phyloP scores from a whole-genome alignment of 2,888 invertebrate genomes.

The Mycalesis mineus region DNA sequence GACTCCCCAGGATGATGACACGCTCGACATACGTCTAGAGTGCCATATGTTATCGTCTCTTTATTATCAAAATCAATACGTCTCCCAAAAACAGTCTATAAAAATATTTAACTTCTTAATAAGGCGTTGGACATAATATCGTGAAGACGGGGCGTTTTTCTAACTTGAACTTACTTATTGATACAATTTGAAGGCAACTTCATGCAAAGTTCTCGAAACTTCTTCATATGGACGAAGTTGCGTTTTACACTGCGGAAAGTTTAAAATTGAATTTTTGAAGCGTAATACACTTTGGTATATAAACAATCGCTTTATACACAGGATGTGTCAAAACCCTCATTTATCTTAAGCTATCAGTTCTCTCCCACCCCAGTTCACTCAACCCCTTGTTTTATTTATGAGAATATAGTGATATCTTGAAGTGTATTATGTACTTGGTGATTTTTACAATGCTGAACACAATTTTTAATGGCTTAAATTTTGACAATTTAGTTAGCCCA shows the following conservation, averaged over 20 bases:
- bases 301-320: not conserved
- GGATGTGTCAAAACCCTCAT: not conserved
- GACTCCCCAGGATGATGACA: no score
- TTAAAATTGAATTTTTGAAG: constrained; percentile 8
- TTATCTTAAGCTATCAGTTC: not conserved
- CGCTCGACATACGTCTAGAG: no score
- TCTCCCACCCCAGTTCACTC: not conserved
- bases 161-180: not conserved
- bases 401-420: not conserved
- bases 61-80: no score
- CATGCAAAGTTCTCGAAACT: not conserved
- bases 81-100: no score
- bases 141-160: no score
- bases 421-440: no score
- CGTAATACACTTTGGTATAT: constrained; percentile 3
- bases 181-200: constrained; percentile 1
- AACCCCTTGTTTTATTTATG: not conserved
- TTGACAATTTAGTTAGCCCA: no score
- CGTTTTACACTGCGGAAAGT: constrained; percentile 5
- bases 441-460: not conserved
- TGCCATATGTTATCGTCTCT: no score
- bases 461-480: not conserved
- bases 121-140: no score
- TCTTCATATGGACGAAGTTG: not conserved
- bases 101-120: no score